A percentile compares a stretch with the other conserved stretches of the same genome.
phyloP scores from a whole-genome alignment of 2,797 vertebrate species.

The Brachymystax lenok region DNA sequence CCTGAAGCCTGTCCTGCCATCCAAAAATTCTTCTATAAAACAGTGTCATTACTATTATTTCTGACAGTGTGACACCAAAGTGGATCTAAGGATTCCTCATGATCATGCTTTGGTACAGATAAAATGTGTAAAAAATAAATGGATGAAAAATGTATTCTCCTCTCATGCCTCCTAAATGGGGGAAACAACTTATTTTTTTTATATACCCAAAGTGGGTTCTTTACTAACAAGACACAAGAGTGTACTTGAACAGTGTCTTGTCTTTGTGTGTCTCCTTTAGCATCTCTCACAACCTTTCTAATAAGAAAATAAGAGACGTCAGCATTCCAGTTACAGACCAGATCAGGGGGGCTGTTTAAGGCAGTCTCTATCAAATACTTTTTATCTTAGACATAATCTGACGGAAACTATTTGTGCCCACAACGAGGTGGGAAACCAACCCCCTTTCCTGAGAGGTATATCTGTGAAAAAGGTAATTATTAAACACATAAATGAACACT shows the following conservation, averaged over 20 bases:
- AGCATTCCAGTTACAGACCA: slow-evolving; percentile 4
- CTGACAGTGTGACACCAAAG: neutral
- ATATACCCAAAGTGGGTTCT: neutral
- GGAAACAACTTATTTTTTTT: too few species aligned
- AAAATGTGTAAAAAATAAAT: neutral
- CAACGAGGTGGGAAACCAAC: neutral
- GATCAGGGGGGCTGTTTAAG: neutral
- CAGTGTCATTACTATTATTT: neutral
- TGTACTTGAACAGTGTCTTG: neutral
- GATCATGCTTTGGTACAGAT: neutral
- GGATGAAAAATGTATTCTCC: neutral
- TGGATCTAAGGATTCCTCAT: neutral
- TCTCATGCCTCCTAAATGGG: too few species aligned
- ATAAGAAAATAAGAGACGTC: slow-evolving; percentile 9
- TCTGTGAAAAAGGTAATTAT: neutral
- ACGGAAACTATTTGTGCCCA: neutral
- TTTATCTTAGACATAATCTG: neutral
- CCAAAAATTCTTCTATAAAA: neutral
- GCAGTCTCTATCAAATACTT: neutral
- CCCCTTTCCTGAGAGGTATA: neutral
- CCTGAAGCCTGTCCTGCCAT: neutral
- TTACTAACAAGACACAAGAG: neutral
- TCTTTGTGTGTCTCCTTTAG: too few species aligned
- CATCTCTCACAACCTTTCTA: neutral
- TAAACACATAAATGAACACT: neutral